These are phyloP conservation scores for Acestrorhynchus altus DNA, from an alignment of 2,797 vertebrate species.

Conservation along the genomic window DNA sequence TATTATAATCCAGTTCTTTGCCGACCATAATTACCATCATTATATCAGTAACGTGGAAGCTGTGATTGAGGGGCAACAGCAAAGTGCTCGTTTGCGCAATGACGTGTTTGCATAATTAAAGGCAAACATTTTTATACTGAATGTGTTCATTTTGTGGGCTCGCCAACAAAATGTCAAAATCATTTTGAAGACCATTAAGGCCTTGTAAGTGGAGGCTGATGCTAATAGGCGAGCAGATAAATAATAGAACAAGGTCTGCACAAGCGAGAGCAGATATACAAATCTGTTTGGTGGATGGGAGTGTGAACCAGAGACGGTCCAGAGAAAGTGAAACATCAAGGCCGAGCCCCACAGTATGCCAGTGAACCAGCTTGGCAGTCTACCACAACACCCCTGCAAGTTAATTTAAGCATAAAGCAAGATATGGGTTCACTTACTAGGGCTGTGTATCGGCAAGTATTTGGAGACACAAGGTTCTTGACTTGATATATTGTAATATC, in stretches of 20 bases:
- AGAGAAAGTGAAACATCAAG: too few relatives aligned
- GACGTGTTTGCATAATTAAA: slow-evolving; percentile 60
- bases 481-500: too few relatives aligned
- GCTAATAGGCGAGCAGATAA: slow-evolving; percentile 15
- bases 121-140: slow-evolving; percentile 52
- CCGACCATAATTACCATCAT: slow-evolving; percentile 61
- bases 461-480: too few relatives aligned
- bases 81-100: slow-evolving; percentile 49
- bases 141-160: slow-evolving; percentile 37
- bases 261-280: slow-evolving; percentile 5
- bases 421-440: too few relatives aligned
- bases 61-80: slow-evolving; percentile 53
- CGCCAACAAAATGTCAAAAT: slow-evolving; percentile 40
- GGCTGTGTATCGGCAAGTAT: too few relatives aligned
- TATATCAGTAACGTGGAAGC: slow-evolving; percentile 55
- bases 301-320: too few relatives aligned
- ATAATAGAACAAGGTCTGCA: slow-evolving; percentile 15
- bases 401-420: too few relatives aligned
- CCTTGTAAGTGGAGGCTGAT: slow-evolving; percentile 38
- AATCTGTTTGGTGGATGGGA: neutral
- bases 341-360: too few relatives aligned
- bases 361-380: too few relatives aligned
- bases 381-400: too few relatives aligned
- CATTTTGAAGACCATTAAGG: slow-evolving; percentile 40
- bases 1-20: slow-evolving; percentile 61